These are phyloP conservation scores for Saccostrea glomerata DNA, from an alignment of 1,140 invertebrate genomes.

Conservation along the genomic window DNA sequence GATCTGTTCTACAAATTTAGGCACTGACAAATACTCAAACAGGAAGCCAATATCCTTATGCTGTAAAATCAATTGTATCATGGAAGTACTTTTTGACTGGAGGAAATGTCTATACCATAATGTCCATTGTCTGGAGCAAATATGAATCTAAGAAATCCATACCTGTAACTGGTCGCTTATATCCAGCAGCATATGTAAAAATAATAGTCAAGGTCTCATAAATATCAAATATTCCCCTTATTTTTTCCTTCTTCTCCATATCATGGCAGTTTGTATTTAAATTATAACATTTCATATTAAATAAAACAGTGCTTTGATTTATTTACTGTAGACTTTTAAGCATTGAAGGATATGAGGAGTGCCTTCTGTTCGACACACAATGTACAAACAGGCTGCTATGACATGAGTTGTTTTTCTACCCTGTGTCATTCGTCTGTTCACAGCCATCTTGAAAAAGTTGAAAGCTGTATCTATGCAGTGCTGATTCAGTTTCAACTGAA, in stretches of 20 bases:
- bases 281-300: no score
- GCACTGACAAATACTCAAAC: no score
- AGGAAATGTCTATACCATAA: no score
- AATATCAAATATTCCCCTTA: background rate
- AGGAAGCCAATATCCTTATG: no score
- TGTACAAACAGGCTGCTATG: conserved; percentile 97
- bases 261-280: no score
- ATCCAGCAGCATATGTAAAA: conserved; percentile 94
- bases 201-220: conserved; percentile 42
- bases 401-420: conserved; percentile 95
- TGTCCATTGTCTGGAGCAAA: no score
- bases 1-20: no score
- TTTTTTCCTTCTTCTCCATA: no score
- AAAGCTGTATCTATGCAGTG: conserved; percentile 95
- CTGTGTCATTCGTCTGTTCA: conserved; percentile 87
- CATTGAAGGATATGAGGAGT: conserved; percentile 92
- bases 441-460: conserved; percentile 98
- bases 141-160: conserved; percentile 29
- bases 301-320: no score
- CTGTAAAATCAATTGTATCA: no score
- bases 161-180: conserved; percentile 94
- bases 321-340: no score
- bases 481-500: conserved; percentile 86
- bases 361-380: conserved; percentile 95
- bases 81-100: no score